Base-by-base conservation (phyloP, 2,113 vertebrate species). In the Australoheros scitulus region DNA sequence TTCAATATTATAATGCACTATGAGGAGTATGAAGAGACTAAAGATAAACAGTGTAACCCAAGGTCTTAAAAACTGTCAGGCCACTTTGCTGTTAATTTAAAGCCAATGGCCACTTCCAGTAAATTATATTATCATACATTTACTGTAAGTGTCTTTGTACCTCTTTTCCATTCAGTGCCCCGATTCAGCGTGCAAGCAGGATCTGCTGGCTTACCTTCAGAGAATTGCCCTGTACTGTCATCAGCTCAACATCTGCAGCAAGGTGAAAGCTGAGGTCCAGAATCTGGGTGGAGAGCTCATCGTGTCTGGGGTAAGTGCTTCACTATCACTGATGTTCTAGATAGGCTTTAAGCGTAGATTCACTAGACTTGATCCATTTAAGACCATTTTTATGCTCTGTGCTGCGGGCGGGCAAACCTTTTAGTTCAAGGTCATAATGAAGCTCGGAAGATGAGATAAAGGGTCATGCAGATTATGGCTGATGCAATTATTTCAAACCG, bases 161-260 rank as follows among this genome's bases (percentile, higher is more conserved):
- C 52, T n/a, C 2, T 76, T 81, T 56, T 77, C 52, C 65, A 3
- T 38, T 2, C 92, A 99, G 98, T 99, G 98, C 92, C 98, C 98
- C 0, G 98, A 99, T 84, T 99, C 98, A 0, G 95, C 98, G 0
- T 99, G 98, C 93, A 99, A 99, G 88, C 97, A 99, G 94, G 98
- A 99, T 94, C 97, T 99, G 61, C 94, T 99, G 77, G 98, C 98
- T 56, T 99, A 99, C 92, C 96, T 99, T 87, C 98, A 99, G 93
- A 97, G 98, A 89, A 99, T 99, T 10, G 98, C 98, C 0, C 96
- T 99, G 29, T 99, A 98, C 91, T 99, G 98, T 93, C 98, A 99
- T 90, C 98, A 99, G 95, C 97, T 99, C 86, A 99, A 99, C 91
- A 99, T 99, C 90, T 99, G 98, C 91, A 99, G 98, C 95, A 99